Percentiles rank a stretch among this genome's conserved stretches.
These are phyloP conservation scores for Mugil cephalus DNA, from an alignment of 2,113 vertebrate genomes.

Conservation along the genomic window DNA sequence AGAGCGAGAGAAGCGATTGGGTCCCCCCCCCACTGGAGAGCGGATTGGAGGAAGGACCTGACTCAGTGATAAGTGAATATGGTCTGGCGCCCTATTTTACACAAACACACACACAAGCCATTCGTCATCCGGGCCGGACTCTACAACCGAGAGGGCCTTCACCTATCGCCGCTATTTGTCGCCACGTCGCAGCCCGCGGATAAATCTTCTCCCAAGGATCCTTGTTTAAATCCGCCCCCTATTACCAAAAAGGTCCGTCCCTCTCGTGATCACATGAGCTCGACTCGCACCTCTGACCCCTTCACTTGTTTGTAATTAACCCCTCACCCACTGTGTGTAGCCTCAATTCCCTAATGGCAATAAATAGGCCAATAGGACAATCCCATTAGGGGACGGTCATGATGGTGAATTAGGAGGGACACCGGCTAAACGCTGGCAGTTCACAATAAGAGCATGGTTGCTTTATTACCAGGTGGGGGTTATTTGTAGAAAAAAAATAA, in stretches of 20 bases:
- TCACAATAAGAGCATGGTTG: neutral
- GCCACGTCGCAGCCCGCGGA: constrained; percentile 90
- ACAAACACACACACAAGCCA: constrained; percentile 38
- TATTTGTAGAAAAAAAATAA: no score
- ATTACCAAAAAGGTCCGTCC: constrained; percentile 88
- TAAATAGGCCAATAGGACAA: constrained; percentile 88
- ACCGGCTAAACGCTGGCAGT: constrained; percentile 40
- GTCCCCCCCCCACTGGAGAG: constrained; percentile 84
- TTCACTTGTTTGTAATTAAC: constrained; percentile 96
- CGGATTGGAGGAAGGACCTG: constrained; percentile 55
- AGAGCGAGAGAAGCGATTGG: constrained; percentile 75
- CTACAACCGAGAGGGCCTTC: constrained; percentile 91
- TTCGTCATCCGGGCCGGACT: constrained; percentile 78
- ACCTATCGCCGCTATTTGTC: constrained; percentile 95
- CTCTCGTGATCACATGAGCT: constrained; percentile 88
- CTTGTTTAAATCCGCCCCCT: constrained; percentile 85
- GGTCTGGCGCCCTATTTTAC: constrained; percentile 87
- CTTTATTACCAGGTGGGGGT: neutral
- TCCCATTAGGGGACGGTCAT: constrained; percentile 84
- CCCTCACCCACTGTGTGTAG: constrained; percentile 88
- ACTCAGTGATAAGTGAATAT: constrained; percentile 93
- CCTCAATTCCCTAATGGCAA: constrained; percentile 85
- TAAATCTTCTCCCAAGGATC: constrained; percentile 94
- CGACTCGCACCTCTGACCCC: constrained; percentile 81
- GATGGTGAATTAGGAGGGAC: constrained; percentile 67